Conservation (phyloP, 2,888 invertebrate species). For the Torymus aiolomorphi region DNA sequence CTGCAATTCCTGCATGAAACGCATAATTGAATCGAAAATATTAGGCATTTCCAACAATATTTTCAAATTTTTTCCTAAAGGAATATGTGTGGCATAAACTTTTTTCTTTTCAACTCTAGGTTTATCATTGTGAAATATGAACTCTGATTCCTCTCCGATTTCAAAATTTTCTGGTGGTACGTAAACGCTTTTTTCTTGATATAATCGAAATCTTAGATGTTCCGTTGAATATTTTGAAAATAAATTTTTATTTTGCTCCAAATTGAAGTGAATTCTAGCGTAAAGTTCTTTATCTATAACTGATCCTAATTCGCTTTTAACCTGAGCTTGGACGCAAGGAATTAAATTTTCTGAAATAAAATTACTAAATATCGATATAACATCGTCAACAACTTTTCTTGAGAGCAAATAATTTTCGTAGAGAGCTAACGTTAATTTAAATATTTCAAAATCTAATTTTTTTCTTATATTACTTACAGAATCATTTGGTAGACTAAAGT, state of each 20-base stretch:
- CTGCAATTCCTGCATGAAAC: no score
- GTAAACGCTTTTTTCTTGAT: constrained; percentile 34
- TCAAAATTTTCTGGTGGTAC: constrained; percentile 44
- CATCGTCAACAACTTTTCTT: constrained; percentile 35
- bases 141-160: constrained; percentile 46
- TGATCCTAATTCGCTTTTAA: constrained; percentile 27
- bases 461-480: no score
- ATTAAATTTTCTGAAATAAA: constrained; percentile 43
- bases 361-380: constrained; percentile 29
- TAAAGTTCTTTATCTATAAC: constrained; percentile 6
- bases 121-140: no score
- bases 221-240: constrained; percentile 38
- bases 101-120: no score
- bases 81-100: no score
- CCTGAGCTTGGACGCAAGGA: constrained; percentile 45
- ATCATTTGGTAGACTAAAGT: not conserved
- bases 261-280: constrained; percentile 36
- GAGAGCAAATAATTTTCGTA: constrained; percentile 48
- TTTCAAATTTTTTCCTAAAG: no score
- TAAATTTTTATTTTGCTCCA: constrained; percentile 35
- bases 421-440: not conserved
- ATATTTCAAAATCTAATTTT: constrained; percentile 5
- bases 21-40: no score
- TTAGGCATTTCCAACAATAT: no score
- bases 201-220: constrained; percentile 42